Percentiles rank a stretch among this genome's conserved stretches.
Evolutionary conservation across 2,888 invertebrate species (phyloP).

Genomic region (Antheraea assamensis): DNA sequence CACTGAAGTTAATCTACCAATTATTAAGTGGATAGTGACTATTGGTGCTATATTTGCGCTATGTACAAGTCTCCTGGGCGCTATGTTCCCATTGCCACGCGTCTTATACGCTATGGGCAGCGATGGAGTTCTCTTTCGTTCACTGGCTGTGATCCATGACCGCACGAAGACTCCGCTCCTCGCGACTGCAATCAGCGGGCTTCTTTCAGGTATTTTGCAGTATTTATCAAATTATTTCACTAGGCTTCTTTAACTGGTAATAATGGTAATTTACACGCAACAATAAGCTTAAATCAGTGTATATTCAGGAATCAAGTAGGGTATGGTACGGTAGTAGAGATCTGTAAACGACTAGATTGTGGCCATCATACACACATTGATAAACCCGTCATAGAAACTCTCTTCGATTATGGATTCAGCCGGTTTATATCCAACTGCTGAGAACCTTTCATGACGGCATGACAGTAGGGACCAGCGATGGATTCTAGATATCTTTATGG

Average conservation of each 20-base stretch:
- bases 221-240: background rate
- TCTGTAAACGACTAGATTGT: too few relatives aligned
- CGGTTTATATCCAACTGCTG: too few relatives aligned
- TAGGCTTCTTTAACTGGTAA: background rate
- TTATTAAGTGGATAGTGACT: conserved; percentile 94
- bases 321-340: too few relatives aligned
- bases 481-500: too few relatives aligned
- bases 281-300: too few relatives aligned
- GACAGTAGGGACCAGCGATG: too few relatives aligned
- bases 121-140: conserved; percentile 92
- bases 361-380: too few relatives aligned
- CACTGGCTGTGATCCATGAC: conserved; percentile 85
- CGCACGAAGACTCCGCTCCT: conserved; percentile 90
- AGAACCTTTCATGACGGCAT: too few relatives aligned
- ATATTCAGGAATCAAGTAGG: too few relatives aligned
- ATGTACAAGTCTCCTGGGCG: conserved; percentile 92
- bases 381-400: too few relatives aligned
- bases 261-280: background rate
- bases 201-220: conserved; percentile 83
- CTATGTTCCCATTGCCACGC: conserved; percentile 94
- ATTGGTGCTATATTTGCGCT: conserved; percentile 96
- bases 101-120: conserved; percentile 95
- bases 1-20: conserved; percentile 87
- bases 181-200: conserved; percentile 89
- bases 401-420: too few relatives aligned